Evolutionary conservation across 2,113 vertebrate species (phyloP).

Genomic region (Malurus melanocephalus): DNA sequence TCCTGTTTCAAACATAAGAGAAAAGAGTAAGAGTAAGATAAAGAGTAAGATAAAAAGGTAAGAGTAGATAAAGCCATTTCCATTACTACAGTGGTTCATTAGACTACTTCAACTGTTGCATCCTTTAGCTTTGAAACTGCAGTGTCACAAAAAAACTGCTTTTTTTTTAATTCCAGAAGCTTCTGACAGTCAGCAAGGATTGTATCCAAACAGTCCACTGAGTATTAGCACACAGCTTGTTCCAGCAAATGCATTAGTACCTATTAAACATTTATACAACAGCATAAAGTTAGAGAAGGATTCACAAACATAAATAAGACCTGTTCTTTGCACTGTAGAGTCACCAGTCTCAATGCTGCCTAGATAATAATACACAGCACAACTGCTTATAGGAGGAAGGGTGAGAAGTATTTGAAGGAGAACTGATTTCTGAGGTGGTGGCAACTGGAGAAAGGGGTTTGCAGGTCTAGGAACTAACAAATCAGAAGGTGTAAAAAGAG

Average conservation of each 20-base stretch:
- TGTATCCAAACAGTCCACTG: background rate
- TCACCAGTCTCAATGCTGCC: background rate
- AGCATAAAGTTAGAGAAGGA: conserved; percentile 6
- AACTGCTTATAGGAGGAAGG: background rate
- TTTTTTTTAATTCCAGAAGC: conserved; percentile 8
- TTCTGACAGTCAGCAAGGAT: conserved; percentile 38
- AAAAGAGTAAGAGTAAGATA: no score
- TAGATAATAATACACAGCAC: background rate
- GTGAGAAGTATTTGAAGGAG: background rate
- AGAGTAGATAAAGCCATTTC: background rate
- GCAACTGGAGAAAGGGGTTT: background rate
- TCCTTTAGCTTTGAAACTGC: conserved; percentile 7
- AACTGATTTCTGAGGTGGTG: background rate
- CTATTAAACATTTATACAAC: conserved; percentile 62
- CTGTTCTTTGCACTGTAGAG: background rate
- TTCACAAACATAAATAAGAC: conserved; percentile 31
- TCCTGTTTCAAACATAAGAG: background rate
- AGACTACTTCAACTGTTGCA: background rate
- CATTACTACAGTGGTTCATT: rapidly evolving
- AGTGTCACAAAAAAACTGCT: background rate
- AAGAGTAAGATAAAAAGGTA: no score
- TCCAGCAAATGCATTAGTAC: conserved; percentile 59
- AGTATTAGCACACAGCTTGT: background rate
- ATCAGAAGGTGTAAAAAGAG: background rate
- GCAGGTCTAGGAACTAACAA: background rate